Evolutionary conservation across 2,797 vertebrate genomes (phyloP).

Genomic region (Clangula hyemalis): DNA sequence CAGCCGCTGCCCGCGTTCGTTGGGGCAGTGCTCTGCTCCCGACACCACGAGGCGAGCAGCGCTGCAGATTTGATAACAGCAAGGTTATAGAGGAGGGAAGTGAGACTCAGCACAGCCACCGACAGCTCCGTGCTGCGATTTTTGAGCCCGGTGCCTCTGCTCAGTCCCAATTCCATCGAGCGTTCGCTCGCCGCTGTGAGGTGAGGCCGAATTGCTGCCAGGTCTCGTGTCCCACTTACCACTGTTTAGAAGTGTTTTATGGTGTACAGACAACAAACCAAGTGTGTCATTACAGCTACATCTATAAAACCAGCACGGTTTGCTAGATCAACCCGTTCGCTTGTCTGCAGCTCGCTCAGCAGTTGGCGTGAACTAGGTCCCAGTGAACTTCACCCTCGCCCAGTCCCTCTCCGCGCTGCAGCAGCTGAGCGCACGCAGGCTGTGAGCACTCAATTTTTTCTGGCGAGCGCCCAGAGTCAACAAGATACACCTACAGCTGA

Average conservation of each 20-base stretch:
- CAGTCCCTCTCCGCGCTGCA: not conserved
- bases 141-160: not conserved
- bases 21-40: not conserved
- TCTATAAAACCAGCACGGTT: not conserved
- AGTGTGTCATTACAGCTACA: accelerated
- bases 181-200: accelerated
- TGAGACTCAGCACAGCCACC: accelerated
- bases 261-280: accelerated
- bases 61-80: not conserved
- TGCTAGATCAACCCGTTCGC: not conserved
- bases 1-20: not conserved
- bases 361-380: not conserved
- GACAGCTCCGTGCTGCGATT: not conserved
- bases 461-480: constrained; percentile 65
- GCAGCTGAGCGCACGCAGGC: not conserved
- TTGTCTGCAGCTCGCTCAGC: not conserved
- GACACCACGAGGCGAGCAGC: not conserved
- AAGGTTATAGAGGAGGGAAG: not conserved
- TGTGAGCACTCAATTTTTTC: constrained; percentile 26
- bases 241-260: not conserved
- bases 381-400: constrained; percentile 33
- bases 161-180: not conserved
- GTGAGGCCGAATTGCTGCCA: not conserved
- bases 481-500: constrained; percentile 62
- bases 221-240: not conserved